Percentiles rank a stretch among this genome's conserved stretches.
Conservation (phyloP, 2,113 vertebrate genomes). For the Limnothrissa miodon region DNA sequence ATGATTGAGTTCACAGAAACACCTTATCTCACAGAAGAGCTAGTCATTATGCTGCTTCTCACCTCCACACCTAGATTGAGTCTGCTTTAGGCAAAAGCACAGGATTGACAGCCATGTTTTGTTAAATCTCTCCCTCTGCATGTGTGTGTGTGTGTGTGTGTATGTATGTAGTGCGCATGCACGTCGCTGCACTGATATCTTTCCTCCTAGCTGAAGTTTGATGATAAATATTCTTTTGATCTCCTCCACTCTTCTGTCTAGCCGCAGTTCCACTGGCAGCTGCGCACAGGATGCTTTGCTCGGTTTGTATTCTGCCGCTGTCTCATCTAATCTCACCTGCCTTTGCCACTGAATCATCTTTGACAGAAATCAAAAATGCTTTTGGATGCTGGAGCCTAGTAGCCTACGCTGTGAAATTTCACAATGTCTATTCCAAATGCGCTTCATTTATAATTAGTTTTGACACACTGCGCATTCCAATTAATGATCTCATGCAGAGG, state of each 20-base stretch:
- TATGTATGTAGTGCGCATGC: neutral
- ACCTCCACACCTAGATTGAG: neutral
- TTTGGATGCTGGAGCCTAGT: neutral
- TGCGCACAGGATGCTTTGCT: neutral
- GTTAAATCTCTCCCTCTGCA: neutral
- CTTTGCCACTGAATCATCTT: neutral
- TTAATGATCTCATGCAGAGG: too few species aligned
- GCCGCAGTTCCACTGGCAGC: neutral
- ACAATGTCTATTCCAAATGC: too few species aligned
- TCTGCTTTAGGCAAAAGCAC: neutral
- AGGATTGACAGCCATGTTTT: neutral
- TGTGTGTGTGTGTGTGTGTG: slow-evolving; percentile 6
- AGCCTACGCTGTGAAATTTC: too few species aligned
- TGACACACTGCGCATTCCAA: too few species aligned
- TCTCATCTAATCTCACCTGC: neutral
- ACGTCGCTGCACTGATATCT: neutral
- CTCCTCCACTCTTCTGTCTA: neutral
- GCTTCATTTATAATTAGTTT: too few species aligned
- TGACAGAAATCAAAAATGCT: neutral
- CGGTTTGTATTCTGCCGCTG: neutral
- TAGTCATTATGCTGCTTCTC: neutral
- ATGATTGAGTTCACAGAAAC: too few species aligned
- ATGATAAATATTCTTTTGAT: slow-evolving; percentile 18
- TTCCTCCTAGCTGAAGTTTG: slow-evolving; percentile 8
- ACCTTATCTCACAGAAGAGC: neutral